phyloP scores from a whole-genome alignment of 2,797 vertebrate genomes.

The Garrulus glandarius region DNA sequence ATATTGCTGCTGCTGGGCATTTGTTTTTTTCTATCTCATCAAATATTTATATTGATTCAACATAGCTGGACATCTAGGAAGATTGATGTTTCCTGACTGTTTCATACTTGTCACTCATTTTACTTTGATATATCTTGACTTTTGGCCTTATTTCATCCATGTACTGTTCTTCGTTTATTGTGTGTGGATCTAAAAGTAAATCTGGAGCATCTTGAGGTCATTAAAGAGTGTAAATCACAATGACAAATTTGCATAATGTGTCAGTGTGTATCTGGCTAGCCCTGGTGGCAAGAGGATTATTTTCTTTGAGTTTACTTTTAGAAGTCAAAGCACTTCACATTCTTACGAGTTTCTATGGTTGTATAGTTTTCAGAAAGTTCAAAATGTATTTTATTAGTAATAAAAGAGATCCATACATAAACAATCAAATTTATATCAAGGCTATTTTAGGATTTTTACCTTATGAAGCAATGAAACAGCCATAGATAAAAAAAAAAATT shows the following conservation, averaged over 20 bases:
- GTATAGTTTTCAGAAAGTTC: neutral
- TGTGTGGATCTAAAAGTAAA: neutral
- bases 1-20: neutral
- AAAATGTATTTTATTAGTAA: neutral
- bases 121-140: conserved; percentile 33
- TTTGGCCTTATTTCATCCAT: conserved; percentile 41
- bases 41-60: neutral
- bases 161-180: neutral
- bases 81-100: conserved; percentile 1
- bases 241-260: conserved; percentile 25
- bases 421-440: neutral
- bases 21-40: neutral
- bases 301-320: neutral
- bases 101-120: conserved; percentile 1
- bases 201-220: conserved; percentile 29
- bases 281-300: neutral
- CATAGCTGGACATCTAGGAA: neutral
- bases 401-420: neutral
- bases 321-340: neutral
- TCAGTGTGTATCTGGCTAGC: neutral
- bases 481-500: neutral
- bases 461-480: neutral
- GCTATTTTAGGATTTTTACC: neutral
- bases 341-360: neutral
- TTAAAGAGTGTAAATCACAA: conserved; percentile 36